Evolutionary conservation across 2,888 invertebrate genomes (phyloP).

Genomic region (Sesamia inferens): DNA sequence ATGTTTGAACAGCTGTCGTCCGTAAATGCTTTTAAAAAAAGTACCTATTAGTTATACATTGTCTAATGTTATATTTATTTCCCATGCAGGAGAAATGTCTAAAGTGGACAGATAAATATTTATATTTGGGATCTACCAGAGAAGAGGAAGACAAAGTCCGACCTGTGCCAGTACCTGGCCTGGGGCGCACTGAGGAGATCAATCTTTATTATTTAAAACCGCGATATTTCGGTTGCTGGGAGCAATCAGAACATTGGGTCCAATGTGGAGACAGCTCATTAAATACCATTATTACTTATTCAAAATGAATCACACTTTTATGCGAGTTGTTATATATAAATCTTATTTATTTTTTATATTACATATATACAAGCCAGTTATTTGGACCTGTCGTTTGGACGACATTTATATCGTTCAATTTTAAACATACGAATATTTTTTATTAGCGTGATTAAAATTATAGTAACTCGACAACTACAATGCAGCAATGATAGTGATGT

Average conservation of each 20-base stretch:
- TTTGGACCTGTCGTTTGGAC: neutral
- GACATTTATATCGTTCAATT: neutral
- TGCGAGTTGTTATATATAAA: neutral
- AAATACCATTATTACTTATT: conserved; percentile 31
- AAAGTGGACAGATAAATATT: conserved; percentile 88
- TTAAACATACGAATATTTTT: neutral
- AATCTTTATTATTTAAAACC: conserved; percentile 76
- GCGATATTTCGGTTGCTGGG: conserved; percentile 77
- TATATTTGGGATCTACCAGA: conserved; percentile 88
- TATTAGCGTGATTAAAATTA: neutral
- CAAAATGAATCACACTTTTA: conserved; percentile 16
- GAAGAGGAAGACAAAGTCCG: conserved; percentile 74
- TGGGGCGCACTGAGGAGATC: conserved; percentile 73
- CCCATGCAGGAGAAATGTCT: conserved; percentile 29
- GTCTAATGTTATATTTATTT: neutral
- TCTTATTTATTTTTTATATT: neutral
- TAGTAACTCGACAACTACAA: no score
- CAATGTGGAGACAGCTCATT: conserved; percentile 70
- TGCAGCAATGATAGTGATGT: no score
- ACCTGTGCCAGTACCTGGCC: conserved; percentile 75
- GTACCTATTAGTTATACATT: no score
- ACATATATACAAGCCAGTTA: neutral
- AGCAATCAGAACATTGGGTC: conserved; percentile 78
- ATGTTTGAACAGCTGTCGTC: no score
- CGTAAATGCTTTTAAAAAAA: no score